phyloP scores from a whole-genome alignment of 2,797 vertebrate species.

The Enteromius viviparus region DNA sequence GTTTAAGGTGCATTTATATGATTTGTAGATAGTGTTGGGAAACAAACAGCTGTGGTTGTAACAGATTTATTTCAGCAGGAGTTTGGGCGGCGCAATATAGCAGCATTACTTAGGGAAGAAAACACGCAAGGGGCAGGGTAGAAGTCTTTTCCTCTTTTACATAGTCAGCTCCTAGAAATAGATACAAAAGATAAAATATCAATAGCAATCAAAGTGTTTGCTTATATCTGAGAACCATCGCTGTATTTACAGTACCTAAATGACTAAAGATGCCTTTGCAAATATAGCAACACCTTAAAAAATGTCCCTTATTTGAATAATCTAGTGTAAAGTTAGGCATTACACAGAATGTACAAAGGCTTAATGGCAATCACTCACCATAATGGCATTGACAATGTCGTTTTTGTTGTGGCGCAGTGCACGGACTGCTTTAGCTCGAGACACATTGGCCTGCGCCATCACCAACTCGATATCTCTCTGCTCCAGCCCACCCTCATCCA shows the following conservation, averaged over 20 bases:
- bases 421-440: conserved; percentile 89
- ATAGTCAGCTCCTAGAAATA: conserved; percentile 90
- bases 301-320: neutral
- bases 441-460: conserved; percentile 97
- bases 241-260: neutral
- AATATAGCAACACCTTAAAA: neutral
- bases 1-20: conserved; percentile 26
- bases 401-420: conserved; percentile 97
- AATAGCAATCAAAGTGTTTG: neutral
- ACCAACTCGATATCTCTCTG: conserved; percentile 94
- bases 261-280: neutral
- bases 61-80: conserved; percentile 89
- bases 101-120: conserved; percentile 78
- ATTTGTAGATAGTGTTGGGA: conserved; percentile 26
- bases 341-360: neutral
- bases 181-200: conserved; percentile 20
- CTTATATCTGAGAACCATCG: neutral
- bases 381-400: conserved; percentile 98
- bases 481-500: conserved; percentile 92
- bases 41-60: conserved; percentile 66
- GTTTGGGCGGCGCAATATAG: conserved; percentile 73
- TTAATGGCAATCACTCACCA: conserved; percentile 80
- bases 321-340: neutral
- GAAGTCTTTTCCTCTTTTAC: conserved; percentile 75
- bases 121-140: conserved; percentile 67